Conservation (phyloP, 2,888 invertebrate genomes). For the Balanococcus diminutus region DNA sequence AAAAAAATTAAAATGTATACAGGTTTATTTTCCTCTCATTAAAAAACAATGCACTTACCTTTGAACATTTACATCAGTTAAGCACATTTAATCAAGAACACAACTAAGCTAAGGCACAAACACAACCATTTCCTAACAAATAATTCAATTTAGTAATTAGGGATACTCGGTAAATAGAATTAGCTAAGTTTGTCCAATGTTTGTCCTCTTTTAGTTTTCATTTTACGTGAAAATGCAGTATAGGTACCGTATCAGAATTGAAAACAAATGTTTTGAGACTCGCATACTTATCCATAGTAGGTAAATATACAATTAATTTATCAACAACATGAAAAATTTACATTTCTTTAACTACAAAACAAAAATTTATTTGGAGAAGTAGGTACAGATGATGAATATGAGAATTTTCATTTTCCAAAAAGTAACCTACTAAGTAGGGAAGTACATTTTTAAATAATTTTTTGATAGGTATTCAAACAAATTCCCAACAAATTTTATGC, state of each 20-base stretch:
- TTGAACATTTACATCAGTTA: conserved; percentile 13
- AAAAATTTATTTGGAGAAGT: too few species aligned
- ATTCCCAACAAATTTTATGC: too few species aligned
- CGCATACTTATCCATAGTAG: background rate
- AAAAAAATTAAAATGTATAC: background rate
- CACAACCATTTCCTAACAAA: conserved; percentile 35
- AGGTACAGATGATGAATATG: too few species aligned
- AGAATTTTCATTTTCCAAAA: too few species aligned
- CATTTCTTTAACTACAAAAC: too few species aligned
- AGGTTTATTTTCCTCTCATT: conserved; percentile 8
- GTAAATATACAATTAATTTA: too few species aligned
- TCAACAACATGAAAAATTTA: too few species aligned
- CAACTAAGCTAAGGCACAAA: background rate
- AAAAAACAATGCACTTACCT: conserved; percentile 37
- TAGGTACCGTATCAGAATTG: background rate
- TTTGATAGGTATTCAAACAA: too few species aligned
- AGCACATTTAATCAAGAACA: conserved; percentile 29
- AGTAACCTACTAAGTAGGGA: too few species aligned
- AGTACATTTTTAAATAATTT: too few species aligned
- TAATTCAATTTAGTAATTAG: conserved; percentile 35
- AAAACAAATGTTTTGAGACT: conserved; percentile 21
- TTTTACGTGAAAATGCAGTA: background rate
- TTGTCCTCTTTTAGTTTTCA: conserved; percentile 25
- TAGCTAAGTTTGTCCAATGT: conserved; percentile 30
- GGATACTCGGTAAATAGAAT: conserved; percentile 25